A percentile compares a stretch with the other conserved stretches of the same genome.
phyloP scores from a whole-genome alignment of 2,888 invertebrate species.

The Chloroclysta siterata region DNA sequence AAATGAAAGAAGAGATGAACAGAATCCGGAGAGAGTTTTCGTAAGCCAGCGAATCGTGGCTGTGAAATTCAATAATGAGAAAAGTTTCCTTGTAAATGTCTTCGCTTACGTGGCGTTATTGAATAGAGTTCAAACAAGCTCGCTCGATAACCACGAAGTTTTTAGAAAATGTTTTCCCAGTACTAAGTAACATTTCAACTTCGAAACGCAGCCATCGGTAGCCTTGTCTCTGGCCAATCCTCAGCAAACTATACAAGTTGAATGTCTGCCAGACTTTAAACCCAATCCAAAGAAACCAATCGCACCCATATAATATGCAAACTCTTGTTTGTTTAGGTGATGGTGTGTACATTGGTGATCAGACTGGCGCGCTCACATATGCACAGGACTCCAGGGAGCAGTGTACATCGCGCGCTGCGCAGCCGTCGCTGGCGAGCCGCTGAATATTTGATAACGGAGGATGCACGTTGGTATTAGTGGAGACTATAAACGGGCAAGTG shows the following conservation, averaged over 20 bases:
- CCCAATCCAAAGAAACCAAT: conserved; percentile 17
- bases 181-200: not conserved
- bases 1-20: conserved; percentile 3
- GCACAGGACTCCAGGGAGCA: conserved; percentile 51
- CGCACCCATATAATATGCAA: conserved; percentile 16
- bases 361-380: conserved; percentile 45
- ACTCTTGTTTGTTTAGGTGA: conserved; percentile 26
- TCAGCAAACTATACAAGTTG: not conserved
- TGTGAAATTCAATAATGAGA: conserved; percentile 50
- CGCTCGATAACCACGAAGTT: conserved; percentile 8
- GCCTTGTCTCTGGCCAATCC: not conserved
- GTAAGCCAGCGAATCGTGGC: conserved; percentile 27
- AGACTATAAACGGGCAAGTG: conserved; percentile 13
- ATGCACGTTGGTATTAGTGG: conserved; percentile 49
- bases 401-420: conserved; percentile 45
- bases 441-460: conserved; percentile 54
- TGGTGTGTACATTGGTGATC: conserved; percentile 51
- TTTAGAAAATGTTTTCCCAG: not conserved
- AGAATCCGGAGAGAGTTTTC: conserved; percentile 14
- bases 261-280: conserved; percentile 4
- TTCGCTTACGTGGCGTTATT: conserved; percentile 27
- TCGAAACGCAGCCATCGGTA: not conserved
- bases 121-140: conserved; percentile 13
- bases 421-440: conserved; percentile 41
- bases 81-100: conserved; percentile 44